Evolutionary conservation across 1,140 invertebrate genomes (phyloP).

Genomic region (Pseudomyrmex dendroicus): DNA sequence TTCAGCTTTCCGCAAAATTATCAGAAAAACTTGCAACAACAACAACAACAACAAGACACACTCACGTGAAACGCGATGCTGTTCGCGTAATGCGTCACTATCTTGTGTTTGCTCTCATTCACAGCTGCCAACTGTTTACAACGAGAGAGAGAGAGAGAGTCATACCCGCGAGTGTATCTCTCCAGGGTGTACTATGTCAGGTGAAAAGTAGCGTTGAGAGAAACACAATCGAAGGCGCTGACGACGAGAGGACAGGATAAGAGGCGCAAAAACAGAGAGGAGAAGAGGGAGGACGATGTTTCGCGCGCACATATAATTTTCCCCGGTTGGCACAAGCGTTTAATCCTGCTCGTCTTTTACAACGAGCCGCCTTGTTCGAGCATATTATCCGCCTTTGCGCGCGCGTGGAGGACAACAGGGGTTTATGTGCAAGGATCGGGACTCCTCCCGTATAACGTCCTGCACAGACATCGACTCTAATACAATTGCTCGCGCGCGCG

Average conservation of each 20-base stretch:
- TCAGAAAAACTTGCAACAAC: not conserved
- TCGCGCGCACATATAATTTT: slow-evolving; percentile 64
- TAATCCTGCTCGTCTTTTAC: slow-evolving; percentile 18
- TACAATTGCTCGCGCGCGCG: slow-evolving; percentile 68
- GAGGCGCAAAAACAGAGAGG: slow-evolving; percentile 51
- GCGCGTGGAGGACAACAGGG: too few species aligned
- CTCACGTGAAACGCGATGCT: not conserved
- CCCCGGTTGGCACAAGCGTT: slow-evolving; percentile 52
- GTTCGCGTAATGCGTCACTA: not conserved
- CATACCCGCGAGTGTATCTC: not conserved
- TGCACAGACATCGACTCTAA: slow-evolving; percentile 62
- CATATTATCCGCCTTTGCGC: slow-evolving; percentile 26
- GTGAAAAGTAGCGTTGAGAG: slow-evolving; percentile 10
- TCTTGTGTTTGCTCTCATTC: slow-evolving; percentile 17
- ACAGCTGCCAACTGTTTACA: slow-evolving; percentile 11
- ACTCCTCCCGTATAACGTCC: not conserved
- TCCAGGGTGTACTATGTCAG: slow-evolving; percentile 36
- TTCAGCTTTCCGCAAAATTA: not conserved
- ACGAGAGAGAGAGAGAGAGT: slow-evolving; percentile 9
- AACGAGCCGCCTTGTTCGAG: slow-evolving; percentile 29
- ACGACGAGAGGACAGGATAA: not conserved
- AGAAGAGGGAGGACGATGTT: not conserved
- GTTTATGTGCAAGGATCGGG: slow-evolving; percentile 1
- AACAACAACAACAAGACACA: too few species aligned
- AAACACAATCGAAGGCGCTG: slow-evolving; percentile 28